Base-by-base conservation (phyloP, 2,888 invertebrate species). In the Hydrotaea diabolus region DNA sequence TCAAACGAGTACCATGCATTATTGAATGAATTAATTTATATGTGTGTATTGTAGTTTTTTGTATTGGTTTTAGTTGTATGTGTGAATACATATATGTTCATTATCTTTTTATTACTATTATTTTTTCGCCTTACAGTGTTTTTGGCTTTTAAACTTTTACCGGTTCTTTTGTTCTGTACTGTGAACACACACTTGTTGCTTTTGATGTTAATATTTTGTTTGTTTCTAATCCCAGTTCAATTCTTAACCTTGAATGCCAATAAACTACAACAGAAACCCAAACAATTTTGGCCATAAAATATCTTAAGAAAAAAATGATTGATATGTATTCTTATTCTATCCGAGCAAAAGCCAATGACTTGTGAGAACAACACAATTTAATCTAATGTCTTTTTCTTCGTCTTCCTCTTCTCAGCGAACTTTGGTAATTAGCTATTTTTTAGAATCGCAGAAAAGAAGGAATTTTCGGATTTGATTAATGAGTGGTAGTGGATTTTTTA, bases 151-250 rank as follows among this genome's bases (percentile, higher is more conserved):
- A 0, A 26, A 59, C 21, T 59, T 59, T 39, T 82, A 53, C 23
- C 36, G 49, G 23, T 26, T 46, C 26, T 69, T 72, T 71, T 77
- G 75, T 64, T 80, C 75, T 13, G 26, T 26, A n/a, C 49, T 49
- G 21, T 59, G 21, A 59, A 26, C 59, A 64, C 64, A 26, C 59
- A 64, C 64, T 64, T 64, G 64, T 64, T 19, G 59, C 15, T 59
- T 59, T 59, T 59, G 59, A 15, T 21, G 31, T 31, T 2, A 4
- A 31, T 31, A 9, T 64, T 36, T 36, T 64, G 2, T 17, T 64
- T 64, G 17, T 36, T 17, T 17, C 36, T 15, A 64, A 66, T 39
- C 66, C 66, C 66, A 17, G 43, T 66, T 66, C 11, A 43, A 66
- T 66, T 66, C 66, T 66, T 39, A 66, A 66, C 66, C 66, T 66